Evolutionary conservation across 2,888 invertebrate genomes (phyloP).

Genomic region (Atethmia centrago): DNA sequence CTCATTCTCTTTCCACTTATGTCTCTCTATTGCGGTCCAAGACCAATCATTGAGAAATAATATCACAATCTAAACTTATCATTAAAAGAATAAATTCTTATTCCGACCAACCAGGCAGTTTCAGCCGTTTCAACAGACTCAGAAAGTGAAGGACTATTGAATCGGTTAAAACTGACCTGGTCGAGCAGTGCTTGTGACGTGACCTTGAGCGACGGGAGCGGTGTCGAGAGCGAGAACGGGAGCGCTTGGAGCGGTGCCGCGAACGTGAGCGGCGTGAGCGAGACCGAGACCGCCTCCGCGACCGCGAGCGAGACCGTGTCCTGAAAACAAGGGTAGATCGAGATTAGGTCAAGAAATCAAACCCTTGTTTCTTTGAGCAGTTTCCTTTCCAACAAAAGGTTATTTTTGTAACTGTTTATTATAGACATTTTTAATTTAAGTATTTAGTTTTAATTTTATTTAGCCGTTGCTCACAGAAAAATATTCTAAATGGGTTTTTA

Average conservation of each 20-base stretch:
- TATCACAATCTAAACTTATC: not conserved
- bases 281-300: constrained; percentile 91
- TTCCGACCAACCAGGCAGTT: constrained; percentile 35
- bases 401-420: not conserved
- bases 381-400: not conserved
- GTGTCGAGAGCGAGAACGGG: constrained; percentile 90
- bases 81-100: not conserved
- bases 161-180: constrained; percentile 79
- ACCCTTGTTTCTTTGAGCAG: not conserved
- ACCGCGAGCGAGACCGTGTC: constrained; percentile 90
- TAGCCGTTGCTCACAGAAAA: not conserved
- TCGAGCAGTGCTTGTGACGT: constrained; percentile 85
- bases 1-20: not conserved
- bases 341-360: constrained; percentile 1
- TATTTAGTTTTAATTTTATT: not conserved
- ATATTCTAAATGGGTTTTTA: constrained; percentile 1
- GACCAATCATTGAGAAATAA: not conserved
- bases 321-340: constrained; percentile 68
- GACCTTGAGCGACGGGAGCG: constrained; percentile 92
- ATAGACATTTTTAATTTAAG: not conserved
- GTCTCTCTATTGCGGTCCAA: not conserved
- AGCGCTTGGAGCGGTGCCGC: constrained; percentile 89
- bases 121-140: constrained; percentile 36
- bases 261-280: constrained; percentile 92
- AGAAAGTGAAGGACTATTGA: constrained; percentile 23